Conservation (phyloP, 1,140 invertebrate genomes). For the Atta colombica region DNA sequence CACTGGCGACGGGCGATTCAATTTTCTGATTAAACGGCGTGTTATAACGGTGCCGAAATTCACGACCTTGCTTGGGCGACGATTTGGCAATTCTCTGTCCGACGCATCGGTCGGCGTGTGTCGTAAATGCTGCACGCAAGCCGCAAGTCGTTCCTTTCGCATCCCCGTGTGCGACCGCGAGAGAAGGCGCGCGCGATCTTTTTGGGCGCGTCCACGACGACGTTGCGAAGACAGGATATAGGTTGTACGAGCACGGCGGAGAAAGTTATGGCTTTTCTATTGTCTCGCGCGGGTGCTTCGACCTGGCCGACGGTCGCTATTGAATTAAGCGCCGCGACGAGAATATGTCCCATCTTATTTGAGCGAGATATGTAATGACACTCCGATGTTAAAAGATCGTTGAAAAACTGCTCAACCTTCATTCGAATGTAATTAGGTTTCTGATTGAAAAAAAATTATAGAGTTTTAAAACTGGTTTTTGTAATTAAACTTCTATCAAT, state of each 20-base stretch:
- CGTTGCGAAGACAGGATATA: conserved; percentile 70
- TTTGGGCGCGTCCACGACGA: conserved; percentile 66
- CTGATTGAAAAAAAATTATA: neutral
- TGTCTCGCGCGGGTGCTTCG: conserved; percentile 80
- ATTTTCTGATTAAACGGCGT: conserved; percentile 81
- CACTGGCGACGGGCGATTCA: conserved; percentile 76
- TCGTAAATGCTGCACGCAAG: neutral
- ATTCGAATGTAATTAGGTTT: neutral
- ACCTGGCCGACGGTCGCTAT: conserved; percentile 65
- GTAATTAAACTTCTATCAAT: neutral
- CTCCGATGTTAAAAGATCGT: conserved; percentile 25
- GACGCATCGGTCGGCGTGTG: neutral
- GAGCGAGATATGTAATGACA: conserved; percentile 15
- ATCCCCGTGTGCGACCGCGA: conserved; percentile 14
- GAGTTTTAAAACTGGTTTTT: neutral
- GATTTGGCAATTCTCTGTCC: neutral
- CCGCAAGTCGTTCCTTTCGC: conserved; percentile 15
- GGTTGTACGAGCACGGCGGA: conserved; percentile 69
- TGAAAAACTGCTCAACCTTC: conserved; percentile 19
- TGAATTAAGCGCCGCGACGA: conserved; percentile 59
- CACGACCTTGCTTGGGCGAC: conserved; percentile 46
- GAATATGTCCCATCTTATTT: conserved; percentile 21
- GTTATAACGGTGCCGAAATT: conserved; percentile 65
- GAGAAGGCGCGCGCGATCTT: conserved; percentile 50
- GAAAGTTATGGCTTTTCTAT: conserved; percentile 85